Evolutionary conservation across 2,888 invertebrate species (phyloP), one percentile per base, ranked within the genome.

Genomic region (Trissolcus brochymenae): DNA sequence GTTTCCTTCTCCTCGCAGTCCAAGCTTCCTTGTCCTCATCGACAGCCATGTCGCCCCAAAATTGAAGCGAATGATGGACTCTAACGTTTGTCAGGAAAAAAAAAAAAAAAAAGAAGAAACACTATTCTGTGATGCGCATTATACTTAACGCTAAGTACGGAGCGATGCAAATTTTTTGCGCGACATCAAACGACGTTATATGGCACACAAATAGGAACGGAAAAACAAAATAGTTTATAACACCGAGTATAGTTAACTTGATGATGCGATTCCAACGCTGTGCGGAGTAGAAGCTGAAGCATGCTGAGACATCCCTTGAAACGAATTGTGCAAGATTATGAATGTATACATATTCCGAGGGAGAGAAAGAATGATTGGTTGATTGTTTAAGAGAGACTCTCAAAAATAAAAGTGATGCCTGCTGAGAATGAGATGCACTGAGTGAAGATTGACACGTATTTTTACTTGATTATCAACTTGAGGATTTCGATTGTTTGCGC

Each of bases 111-210:
- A 57, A 4, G 11, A 65, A 60, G 83, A 79, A 21, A 21, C 1
- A 21, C n/a, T n/a, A n/a, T n/a, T 25, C 84, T 86, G 84, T 84
- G 84, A 87, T 84, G 82, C 81, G 81, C 59, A 17, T 84, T 82
- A 66, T 62, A 55, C 41, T 50, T 17, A 29, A 56, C 13, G 19
- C 49, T 29, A 62, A 65, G 46, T 46, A 46, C 14, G 16, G 16
- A 46, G 46, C 46, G 16, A 46, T 51, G 51, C 51, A 16, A 19
- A 51, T 13, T 16, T n/a, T 51, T 51, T 51, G 19, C 51, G 55
- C 64, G 68, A 50, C 67, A 55, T 64, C 41, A 73, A 64, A 54
- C 55, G 51, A 73, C 50, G 25, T 77, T 66, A 54, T 41, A 53
- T 57, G 43, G 53, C 19, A 49, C 40, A 53, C 35, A 35, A 35